These are phyloP conservation scores for Tetrapedia diversipes DNA, from an alignment of 2,888 invertebrate species.

Conservation along the genomic window DNA sequence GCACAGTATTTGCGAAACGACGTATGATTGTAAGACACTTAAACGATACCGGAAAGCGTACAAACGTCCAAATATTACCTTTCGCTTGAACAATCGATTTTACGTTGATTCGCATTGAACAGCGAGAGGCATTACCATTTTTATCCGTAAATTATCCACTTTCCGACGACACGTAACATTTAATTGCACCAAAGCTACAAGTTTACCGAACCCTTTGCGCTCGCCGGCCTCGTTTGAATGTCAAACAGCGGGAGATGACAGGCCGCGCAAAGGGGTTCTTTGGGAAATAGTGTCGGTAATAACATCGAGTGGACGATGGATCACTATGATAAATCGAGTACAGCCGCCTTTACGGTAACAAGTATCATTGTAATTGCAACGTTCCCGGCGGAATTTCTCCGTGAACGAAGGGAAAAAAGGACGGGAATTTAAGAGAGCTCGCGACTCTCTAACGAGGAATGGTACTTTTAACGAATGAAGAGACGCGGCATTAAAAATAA, in stretches of 20 bases:
- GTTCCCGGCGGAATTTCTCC: not conserved
- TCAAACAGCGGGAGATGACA: constrained; percentile 18
- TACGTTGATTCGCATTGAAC: too few species aligned
- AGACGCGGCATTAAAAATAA: constrained; percentile 46
- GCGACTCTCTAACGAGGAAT: constrained; percentile 36
- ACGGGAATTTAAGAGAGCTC: constrained; percentile 23
- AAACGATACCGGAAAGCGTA: too few species aligned
- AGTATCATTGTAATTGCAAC: constrained; percentile 27
- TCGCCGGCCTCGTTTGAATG: constrained; percentile 16
- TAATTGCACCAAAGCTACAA: not conserved
- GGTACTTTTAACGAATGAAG: constrained; percentile 34
- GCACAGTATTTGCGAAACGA: too few species aligned
- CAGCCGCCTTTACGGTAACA: constrained; percentile 9
- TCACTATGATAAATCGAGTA: constrained; percentile 33
- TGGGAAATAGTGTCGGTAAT: constrained; percentile 20
- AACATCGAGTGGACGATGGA: constrained; percentile 3
- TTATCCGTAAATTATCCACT: not conserved
- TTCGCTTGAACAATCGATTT: too few species aligned
- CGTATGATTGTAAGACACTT: too few species aligned
- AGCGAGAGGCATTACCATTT: too few species aligned
- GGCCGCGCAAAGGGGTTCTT: constrained; percentile 7
- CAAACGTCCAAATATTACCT: too few species aligned
- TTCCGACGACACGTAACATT: constrained; percentile 12
- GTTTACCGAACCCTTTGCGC: not conserved
- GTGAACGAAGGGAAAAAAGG: not conserved